phyloP scores from a whole-genome alignment of 2,113 vertebrate species.

The Desmodus rotundus region DNA sequence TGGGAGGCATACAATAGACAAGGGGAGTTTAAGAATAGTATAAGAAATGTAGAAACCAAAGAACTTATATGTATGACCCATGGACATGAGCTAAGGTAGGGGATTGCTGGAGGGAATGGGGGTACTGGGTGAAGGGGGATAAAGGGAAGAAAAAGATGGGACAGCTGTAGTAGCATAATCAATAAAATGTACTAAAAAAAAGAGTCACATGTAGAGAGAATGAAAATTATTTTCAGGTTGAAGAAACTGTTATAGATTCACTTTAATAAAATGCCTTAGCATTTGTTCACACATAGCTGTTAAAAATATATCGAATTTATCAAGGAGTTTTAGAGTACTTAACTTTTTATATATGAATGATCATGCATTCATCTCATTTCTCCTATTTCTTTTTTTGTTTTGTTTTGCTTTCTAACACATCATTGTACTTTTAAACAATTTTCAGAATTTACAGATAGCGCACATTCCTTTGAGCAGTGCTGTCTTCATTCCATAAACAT shows the following conservation, averaged over 20 bases:
- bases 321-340: background rate
- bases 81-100: no score
- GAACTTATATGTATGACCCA: no score
- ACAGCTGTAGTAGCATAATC: no score
- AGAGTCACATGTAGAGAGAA: background rate
- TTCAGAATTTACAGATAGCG: background rate
- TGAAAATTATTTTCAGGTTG: slow-evolving; percentile 8
- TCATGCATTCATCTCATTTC: background rate
- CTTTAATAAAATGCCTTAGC: slow-evolving; percentile 9
- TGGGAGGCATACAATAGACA: no score
- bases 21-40: no score
- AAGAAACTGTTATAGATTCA: background rate
- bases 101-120: no score
- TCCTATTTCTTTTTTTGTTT: background rate
- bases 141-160: no score
- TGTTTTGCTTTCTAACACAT: background rate
- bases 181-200: no score
- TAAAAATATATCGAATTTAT: background rate
- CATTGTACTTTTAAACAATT: background rate
- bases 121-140: no score
- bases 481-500: background rate
- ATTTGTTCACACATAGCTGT: slow-evolving; percentile 2
- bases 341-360: background rate
- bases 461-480: background rate
- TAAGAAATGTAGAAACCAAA: no score